Evolutionary conservation across 2,888 invertebrate genomes (phyloP), one percentile per base, ranked within the genome.

Genomic region (Dryobota labecula): DNA sequence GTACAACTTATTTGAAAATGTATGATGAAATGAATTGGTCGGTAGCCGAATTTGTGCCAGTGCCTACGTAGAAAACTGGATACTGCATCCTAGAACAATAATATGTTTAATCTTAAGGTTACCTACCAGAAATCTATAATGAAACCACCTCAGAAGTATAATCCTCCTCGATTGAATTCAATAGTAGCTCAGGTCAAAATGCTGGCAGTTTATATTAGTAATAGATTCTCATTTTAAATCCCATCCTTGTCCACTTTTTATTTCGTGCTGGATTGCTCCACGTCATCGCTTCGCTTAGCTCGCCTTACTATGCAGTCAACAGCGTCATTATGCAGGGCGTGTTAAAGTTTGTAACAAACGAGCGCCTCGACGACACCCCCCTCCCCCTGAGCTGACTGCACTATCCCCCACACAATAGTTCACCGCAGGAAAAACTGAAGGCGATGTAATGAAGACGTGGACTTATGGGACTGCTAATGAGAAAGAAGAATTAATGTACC

Each of bases 261-360:
- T 7, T 58, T 20, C 27, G 57, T 18, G n/a, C 7, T 27, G 27
- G 43, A 24, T 24, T 5, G 58, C 67, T 33, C 33, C 33, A 3
- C 33, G 5, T 2, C 33, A 0, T 49, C 24, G 72, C 80, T 5
- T 47, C 30, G 68, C 77, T 15, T 58, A 54, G 49, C 73, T 13
- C 18, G 11, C 41, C 0, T 0, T 43, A 3, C 69, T 2, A 7
- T 24, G 56, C 63, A 51, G 53, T 38, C 41, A 4, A 45, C 65
- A 18, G 33, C 66, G 70, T 74, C 80, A 82, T 80, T 80, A 80
- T 80, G 82, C 78, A 78, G 70, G 61, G 68, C 78, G 70, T 70
- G 78, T 73, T 80, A 73, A 80, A 80, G 70, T 80, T 82, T 71
- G 70, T 71, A 80, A 80, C 82, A 82, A 80, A 80, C 75, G 80